Evolutionary conservation across 2,113 vertebrate species (phyloP).

Genomic region (Ophiodon elongatus): DNA sequence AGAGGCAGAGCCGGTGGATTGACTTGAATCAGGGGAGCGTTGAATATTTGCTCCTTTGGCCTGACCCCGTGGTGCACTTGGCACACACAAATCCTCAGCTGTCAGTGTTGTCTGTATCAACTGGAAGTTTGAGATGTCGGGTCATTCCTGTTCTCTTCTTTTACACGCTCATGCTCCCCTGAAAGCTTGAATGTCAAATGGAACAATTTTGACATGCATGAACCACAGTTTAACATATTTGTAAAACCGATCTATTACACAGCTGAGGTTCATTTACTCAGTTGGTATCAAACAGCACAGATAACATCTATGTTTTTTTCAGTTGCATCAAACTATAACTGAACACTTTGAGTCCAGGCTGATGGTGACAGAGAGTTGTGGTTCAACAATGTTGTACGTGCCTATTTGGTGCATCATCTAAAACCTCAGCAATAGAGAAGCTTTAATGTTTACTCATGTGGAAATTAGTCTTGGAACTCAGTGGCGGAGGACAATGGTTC

Average conservation of each 20-base stretch:
- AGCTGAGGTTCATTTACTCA: not conserved
- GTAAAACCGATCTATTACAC: not conserved
- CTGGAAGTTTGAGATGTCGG: not conserved
- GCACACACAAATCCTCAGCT: not conserved
- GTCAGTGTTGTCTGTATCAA: not conserved
- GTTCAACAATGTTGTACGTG: not conserved
- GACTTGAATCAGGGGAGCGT: constrained; percentile 34
- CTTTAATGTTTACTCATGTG: not conserved
- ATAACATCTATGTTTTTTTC: not conserved
- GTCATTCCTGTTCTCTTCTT: not conserved
- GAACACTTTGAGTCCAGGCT: not conserved
- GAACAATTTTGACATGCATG: not conserved
- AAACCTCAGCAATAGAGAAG: not conserved
- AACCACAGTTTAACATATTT: not conserved
- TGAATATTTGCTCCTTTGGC: constrained; percentile 41
- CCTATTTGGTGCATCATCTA: not conserved
- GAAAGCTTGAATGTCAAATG: not conserved
- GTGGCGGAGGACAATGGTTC: not conserved
- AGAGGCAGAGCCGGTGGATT: constrained; percentile 49
- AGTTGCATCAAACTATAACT: not conserved
- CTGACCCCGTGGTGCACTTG: constrained; percentile 9
- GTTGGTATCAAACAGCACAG: not conserved
- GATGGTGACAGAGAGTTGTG: not conserved
- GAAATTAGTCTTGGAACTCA: not conserved
- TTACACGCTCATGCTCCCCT: not conserved